Conservation (phyloP, 2,888 invertebrate species). For the Caradrina kadenii region DNA sequence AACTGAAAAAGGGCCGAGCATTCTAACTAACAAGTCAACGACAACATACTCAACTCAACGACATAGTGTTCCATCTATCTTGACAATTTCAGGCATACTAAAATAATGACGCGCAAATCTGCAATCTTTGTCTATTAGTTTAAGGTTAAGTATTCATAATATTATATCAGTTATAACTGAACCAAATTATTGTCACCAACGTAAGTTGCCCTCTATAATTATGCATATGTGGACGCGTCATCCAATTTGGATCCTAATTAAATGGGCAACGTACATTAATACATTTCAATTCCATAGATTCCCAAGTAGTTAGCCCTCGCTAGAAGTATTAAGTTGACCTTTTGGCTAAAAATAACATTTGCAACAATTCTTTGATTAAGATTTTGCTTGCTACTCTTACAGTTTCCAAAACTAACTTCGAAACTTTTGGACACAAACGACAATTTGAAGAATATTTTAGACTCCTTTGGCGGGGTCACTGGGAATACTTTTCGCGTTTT, state of each 20-base stretch:
- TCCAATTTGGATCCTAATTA: neutral
- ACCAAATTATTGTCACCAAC: neutral
- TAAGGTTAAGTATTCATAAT: no score
- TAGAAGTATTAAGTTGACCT: constrained; percentile 9
- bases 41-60: no score
- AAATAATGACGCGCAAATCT: no score
- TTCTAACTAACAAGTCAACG: no score
- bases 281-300: neutral
- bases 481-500: constrained; percentile 60
- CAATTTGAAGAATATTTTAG: constrained; percentile 38
- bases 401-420: constrained; percentile 35
- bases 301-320: neutral
- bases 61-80: no score
- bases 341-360: constrained; percentile 27
- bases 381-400: constrained; percentile 16
- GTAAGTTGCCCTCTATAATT: neutral
- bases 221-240: neutral
- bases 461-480: constrained; percentile 47
- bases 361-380: neutral
- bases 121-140: no score
- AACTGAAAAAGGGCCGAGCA: no score
- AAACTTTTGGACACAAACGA: constrained; percentile 32
- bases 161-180: no score
- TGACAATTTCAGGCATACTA: no score
- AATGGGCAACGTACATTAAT: neutral